Conservation (phyloP, 1,140 invertebrate genomes). For the Hyles euphorbiae region DNA sequence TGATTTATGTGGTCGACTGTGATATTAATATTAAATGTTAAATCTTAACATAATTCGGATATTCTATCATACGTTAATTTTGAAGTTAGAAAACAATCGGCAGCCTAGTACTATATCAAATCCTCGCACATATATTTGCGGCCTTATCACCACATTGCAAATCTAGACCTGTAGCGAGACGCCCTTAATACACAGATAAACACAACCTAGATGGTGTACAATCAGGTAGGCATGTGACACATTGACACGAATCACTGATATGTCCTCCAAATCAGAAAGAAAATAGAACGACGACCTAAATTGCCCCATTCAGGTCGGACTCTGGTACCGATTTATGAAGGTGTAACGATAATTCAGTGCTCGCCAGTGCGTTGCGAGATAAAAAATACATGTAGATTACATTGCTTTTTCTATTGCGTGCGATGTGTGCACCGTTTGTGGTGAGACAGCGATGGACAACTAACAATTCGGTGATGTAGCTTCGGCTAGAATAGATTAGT, state of each 20-base stretch:
- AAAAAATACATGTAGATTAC: constrained; percentile 5
- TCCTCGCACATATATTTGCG: no score
- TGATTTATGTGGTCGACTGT: no score
- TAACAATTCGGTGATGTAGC: constrained; percentile 13
- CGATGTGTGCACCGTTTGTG: background rate
- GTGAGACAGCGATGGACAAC: constrained; percentile 20
- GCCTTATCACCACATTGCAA: constrained; percentile 7
- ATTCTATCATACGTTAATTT: no score
- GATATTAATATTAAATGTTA: no score
- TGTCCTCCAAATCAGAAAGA: constrained; percentile 28
- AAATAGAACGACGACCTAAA: constrained; percentile 53
- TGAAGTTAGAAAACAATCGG: background rate
- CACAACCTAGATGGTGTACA: constrained; percentile 12
- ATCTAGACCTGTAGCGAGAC: constrained; percentile 18
- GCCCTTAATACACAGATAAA: constrained; percentile 23
- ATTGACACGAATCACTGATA: constrained; percentile 26
- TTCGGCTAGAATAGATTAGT: constrained; percentile 41
- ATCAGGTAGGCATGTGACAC: constrained; percentile 21
- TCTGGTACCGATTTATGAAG: constrained; percentile 23
- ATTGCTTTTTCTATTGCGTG: constrained; percentile 15
- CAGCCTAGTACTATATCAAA: no score
- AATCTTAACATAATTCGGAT: no score
- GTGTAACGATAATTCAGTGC: constrained; percentile 14
- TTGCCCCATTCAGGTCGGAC: constrained; percentile 49
- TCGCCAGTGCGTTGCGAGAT: background rate